Percentiles rank a stretch among this genome's conserved stretches.
Evolutionary conservation across 2,888 invertebrate species (phyloP).

Genomic region (Campoplex nolae): DNA sequence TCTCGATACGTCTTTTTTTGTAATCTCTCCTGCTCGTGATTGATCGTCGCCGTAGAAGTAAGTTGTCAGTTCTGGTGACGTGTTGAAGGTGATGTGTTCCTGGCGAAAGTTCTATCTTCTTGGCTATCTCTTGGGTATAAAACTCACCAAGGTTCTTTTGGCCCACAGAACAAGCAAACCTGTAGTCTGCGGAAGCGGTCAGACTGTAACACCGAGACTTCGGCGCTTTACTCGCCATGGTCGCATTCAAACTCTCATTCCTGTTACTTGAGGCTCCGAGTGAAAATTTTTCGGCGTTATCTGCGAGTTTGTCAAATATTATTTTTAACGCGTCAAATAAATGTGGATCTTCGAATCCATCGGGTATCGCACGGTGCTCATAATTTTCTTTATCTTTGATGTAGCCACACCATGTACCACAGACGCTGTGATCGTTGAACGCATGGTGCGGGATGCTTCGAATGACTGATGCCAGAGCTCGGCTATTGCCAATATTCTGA

Average conservation of each 20-base stretch:
- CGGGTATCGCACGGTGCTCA: conserved; percentile 30
- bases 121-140: conserved; percentile 37
- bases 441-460: conserved; percentile 59
- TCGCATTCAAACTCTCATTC: conserved; percentile 59
- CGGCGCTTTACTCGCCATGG: conserved; percentile 38
- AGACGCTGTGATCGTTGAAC: conserved; percentile 54
- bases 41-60: conserved; percentile 12
- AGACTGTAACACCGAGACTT: conserved; percentile 16
- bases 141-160: conserved; percentile 51
- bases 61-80: conserved; percentile 33
- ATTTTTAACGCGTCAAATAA: conserved; percentile 19
- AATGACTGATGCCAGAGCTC: conserved; percentile 35
- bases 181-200: conserved; percentile 29
- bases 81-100: conserved; percentile 49
- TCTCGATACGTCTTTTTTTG: conserved; percentile 44
- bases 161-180: conserved; percentile 50
- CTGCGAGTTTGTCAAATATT: conserved; percentile 21
- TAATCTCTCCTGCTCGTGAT: conserved; percentile 13
- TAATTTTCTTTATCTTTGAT: conserved; percentile 55
- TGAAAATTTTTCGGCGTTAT: conserved; percentile 45
- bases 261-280: conserved; percentile 59
- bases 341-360: conserved; percentile 33
- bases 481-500: conserved; percentile 54
- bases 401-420: conserved; percentile 61
- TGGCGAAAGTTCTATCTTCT: conserved; percentile 29